These are phyloP conservation scores for Heliconius congener DNA, from an alignment of 1,140 invertebrate species.

Conservation along the genomic window DNA sequence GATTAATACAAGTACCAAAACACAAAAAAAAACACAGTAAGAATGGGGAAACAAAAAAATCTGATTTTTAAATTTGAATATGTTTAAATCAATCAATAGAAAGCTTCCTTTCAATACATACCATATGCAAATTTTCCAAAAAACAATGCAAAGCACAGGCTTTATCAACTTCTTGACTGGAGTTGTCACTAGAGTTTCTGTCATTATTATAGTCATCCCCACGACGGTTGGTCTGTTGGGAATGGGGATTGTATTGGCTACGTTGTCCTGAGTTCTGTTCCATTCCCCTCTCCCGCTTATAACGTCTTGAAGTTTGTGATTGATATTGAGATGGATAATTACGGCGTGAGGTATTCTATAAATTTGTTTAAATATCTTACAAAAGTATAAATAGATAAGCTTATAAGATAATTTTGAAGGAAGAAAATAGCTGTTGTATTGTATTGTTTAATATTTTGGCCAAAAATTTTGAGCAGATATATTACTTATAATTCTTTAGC, in stretches of 20 bases:
- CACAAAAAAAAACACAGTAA: no score
- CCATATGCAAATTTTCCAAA: conserved; percentile 82
- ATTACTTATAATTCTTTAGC: no score
- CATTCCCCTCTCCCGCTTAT: conserved; percentile 54
- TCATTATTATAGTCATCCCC: conserved; percentile 43
- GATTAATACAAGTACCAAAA: no score
- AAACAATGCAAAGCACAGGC: conserved; percentile 81
- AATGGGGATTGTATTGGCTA: conserved; percentile 70
- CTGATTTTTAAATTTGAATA: no score
- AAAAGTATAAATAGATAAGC: no score
- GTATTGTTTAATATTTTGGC: no score
- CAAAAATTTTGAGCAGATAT: no score
- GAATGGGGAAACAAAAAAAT: no score
- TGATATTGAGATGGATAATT: conserved; percentile 29
- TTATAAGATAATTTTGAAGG: no score
- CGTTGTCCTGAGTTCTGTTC: conserved; percentile 66
- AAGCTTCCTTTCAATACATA: conserved; percentile 32
- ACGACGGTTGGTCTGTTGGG: conserved; percentile 40
- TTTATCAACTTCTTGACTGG: conserved; percentile 53
- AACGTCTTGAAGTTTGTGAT: conserved; percentile 47
- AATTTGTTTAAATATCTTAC: not conserved
- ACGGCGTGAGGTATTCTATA: conserved; percentile 10
- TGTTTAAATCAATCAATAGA: no score
- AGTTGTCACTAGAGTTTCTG: conserved; percentile 54
- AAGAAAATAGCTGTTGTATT: no score